Conservation (phyloP, 2,888 invertebrate species). For the Dione juno region DNA sequence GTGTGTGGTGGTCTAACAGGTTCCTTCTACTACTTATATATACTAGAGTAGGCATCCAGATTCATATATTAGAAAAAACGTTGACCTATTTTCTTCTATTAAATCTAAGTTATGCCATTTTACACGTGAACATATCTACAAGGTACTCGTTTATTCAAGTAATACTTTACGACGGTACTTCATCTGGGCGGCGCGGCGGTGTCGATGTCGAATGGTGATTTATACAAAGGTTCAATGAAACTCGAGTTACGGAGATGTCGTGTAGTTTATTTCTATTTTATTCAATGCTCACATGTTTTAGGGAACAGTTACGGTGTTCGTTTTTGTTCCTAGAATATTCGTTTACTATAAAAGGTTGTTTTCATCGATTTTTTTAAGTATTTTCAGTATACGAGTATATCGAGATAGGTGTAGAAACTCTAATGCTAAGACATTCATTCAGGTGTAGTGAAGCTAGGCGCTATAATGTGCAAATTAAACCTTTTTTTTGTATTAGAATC, state of each 20-base stretch:
- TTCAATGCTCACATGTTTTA: slow-evolving; percentile 22
- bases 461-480: too few species aligned
- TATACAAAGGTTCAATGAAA: slow-evolving; percentile 20
- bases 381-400: too few species aligned
- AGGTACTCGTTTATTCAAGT: too few species aligned
- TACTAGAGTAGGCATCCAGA: too few species aligned
- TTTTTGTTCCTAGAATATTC: not conserved
- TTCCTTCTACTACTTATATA: too few species aligned
- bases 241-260: slow-evolving; percentile 18
- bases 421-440: too few species aligned
- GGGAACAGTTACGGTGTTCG: slow-evolving; percentile 9
- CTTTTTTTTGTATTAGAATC: too few species aligned
- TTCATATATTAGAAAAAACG: too few species aligned
- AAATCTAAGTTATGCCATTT: not conserved
- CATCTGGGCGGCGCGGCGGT: slow-evolving; percentile 12
- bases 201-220: slow-evolving; percentile 20
- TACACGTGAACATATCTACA: not conserved
- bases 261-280: slow-evolving; percentile 37
- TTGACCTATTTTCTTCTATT: not conserved
- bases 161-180: slow-evolving; percentile 14
- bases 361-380: too few species aligned
- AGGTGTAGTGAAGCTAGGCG: too few species aligned
- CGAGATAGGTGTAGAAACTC: too few species aligned
- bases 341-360: not conserved
- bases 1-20: too few species aligned